Evolutionary conservation across 2,888 invertebrate species (phyloP).

Genomic region (Margaritifera margaritifera): DNA sequence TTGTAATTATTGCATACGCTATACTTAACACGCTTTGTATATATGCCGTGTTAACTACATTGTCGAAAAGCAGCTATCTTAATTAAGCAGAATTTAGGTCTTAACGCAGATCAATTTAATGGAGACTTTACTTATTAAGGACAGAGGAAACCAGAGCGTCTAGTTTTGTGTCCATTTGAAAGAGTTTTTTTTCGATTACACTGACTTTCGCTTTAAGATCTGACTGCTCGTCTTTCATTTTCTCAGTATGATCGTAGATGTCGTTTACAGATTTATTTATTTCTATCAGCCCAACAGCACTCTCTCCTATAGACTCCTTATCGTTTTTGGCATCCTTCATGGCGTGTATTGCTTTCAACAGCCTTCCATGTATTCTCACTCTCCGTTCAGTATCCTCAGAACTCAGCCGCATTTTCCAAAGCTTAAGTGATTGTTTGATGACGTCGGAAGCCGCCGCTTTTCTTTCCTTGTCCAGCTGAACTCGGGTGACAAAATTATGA

Average conservation of each 20-base stretch:
- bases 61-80: too few relatives aligned
- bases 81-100: too few relatives aligned
- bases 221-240: constrained; percentile 43
- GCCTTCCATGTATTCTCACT: constrained; percentile 48
- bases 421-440: constrained; percentile 54
- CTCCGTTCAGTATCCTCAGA: constrained; percentile 22
- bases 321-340: constrained; percentile 58
- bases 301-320: constrained; percentile 53
- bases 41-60: too few relatives aligned
- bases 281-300: constrained; percentile 55
- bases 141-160: constrained; percentile 26
- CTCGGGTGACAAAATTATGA: constrained; percentile 59
- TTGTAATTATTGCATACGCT: too few relatives aligned
- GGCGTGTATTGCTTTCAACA: constrained; percentile 49
- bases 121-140: too few relatives aligned
- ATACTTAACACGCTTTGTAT: too few relatives aligned
- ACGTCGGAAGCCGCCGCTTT: constrained; percentile 62
- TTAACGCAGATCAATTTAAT: too few relatives aligned
- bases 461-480: constrained; percentile 55
- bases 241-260: constrained; percentile 46
- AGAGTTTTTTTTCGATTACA: constrained; percentile 43
- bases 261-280: constrained; percentile 52
- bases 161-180: constrained; percentile 46
- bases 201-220: constrained; percentile 40
- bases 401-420: constrained; percentile 54